Evolutionary conservation across 2,888 invertebrate genomes (phyloP), one percentile per base, ranked within the genome.

Genomic region (Leistus spinibarbis): DNA sequence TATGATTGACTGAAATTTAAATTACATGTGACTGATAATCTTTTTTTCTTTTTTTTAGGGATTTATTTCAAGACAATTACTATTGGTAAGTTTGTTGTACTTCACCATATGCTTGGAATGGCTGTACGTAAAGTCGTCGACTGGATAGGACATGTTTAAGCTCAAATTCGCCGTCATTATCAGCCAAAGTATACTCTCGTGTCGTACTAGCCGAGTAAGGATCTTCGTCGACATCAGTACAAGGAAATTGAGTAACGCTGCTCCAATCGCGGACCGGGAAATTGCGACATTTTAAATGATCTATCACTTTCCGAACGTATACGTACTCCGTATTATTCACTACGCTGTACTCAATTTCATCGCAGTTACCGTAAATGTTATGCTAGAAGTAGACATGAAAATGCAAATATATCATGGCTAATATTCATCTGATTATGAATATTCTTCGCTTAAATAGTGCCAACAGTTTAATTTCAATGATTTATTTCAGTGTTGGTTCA

Each of bases 41-140:
- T 4, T 19, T 19, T 20, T 17, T 19, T 10, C n/a, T 3, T 60
- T 17, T 60, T 0, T 60, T 60, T 17, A 60, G 10, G 13, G 60
- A 60, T 5, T 40, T 40, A 40, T 40, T 10, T 19, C 10, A 13
- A 24, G 54, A 64, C 27, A n/a, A n/a, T 70, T 70, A 77, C 76
- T 69, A 67, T 67, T 75, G 69, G 53, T 75, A 66, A 19, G 70
- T 54, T 16, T 70, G 75, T 54, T 74, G 70, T 13, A 67, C 75
- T 62, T 77, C 77, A 1, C 77, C 76, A 53, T 69, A 60, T n/a
- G 77, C 76, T 66, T 76, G 76, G 20, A 77, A 77, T 4, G 76
- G 76, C 69, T 77, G 77, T 10, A 69, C 65, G 57, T 74, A 77
- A n/a, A 76, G 57, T 54, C 64, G 24, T 27, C 72, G 64, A 7